These are phyloP conservation scores for Carollia perspicillata DNA, from an alignment of 2,113 vertebrate genomes.

Conservation along the genomic window DNA sequence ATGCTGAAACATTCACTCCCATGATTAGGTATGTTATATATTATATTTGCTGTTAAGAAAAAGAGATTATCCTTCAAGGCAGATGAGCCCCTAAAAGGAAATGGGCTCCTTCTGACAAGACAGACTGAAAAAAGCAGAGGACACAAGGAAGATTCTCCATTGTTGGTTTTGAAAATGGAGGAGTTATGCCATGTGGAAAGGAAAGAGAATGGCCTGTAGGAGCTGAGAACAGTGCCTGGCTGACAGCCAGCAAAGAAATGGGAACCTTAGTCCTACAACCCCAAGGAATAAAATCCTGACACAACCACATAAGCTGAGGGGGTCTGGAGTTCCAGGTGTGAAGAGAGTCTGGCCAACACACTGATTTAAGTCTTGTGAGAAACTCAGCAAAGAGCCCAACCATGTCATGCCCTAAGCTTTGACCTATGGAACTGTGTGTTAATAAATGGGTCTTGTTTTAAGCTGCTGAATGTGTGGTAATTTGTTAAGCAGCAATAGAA, in stretches of 20 bases:
- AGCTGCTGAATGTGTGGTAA: neutral
- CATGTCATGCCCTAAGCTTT: too few relatives aligned
- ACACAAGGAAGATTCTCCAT: neutral
- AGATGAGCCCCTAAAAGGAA: neutral
- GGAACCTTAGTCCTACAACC: neutral
- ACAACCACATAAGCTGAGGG: neutral
- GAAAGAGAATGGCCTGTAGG: neutral
- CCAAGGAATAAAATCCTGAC: neutral
- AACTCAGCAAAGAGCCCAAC: neutral
- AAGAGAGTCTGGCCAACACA: neutral
- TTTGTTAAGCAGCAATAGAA: neutral
- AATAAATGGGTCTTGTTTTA: neutral
- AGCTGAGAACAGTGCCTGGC: neutral
- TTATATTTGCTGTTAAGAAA: neutral
- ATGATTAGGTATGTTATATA: neutral
- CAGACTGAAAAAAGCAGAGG: neutral
- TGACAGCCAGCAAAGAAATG: neutral
- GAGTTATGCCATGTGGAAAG: accelerated
- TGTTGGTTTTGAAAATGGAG: neutral
- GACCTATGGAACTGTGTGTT: neutral
- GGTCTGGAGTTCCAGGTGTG: neutral
- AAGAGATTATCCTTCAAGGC: neutral
- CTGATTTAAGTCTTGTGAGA: neutral
- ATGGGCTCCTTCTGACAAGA: neutral
- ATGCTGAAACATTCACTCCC: neutral